These are phyloP conservation scores for Agelaius phoeniceus DNA, from an alignment of 2,113 vertebrate genomes.

Conservation along the genomic window DNA sequence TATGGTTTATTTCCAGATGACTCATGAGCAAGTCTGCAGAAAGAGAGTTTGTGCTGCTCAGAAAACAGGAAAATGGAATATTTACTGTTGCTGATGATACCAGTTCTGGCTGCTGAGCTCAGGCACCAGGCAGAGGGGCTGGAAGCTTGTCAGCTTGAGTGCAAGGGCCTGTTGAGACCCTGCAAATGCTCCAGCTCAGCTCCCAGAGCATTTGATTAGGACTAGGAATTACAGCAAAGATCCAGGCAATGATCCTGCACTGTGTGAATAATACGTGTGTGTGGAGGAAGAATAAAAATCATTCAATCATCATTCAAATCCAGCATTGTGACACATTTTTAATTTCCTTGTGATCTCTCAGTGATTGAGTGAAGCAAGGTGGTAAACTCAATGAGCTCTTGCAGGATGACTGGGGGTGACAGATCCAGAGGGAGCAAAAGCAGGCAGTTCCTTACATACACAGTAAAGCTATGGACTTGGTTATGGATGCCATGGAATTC, in stretches of 20 bases:
- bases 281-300: background rate
- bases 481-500: background rate
- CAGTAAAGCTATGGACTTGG: background rate
- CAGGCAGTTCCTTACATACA: background rate
- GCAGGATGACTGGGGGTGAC: background rate
- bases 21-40: conserved; percentile 29
- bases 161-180: background rate
- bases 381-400: background rate
- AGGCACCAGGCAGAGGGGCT: background rate
- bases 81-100: background rate
- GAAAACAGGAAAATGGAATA: background rate
- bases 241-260: background rate
- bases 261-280: background rate
- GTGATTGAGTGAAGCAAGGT: background rate
- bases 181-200: background rate
- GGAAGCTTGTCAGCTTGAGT: background rate
- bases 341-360: background rate
- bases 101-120: background rate
- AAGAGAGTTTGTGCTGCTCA: background rate
- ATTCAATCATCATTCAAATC: background rate
- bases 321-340: background rate
- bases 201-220: background rate
- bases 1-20: conserved; percentile 38
- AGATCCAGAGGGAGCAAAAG: background rate
- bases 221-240: background rate